These are phyloP conservation scores for Notarius quadriscutis DNA, from an alignment of 2,113 vertebrate species.

Conservation along the genomic window DNA sequence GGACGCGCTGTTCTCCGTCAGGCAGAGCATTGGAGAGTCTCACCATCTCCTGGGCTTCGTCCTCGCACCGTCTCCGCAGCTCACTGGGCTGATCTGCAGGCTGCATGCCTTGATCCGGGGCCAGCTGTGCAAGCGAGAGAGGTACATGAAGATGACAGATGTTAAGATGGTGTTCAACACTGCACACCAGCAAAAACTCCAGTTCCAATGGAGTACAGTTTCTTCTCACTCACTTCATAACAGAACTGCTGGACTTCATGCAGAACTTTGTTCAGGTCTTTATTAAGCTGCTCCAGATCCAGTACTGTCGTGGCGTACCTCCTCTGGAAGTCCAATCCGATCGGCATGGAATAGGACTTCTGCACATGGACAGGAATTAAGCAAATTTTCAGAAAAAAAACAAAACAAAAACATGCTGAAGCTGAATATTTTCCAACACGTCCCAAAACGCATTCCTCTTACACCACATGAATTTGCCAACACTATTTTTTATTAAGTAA, in stretches of 20 bases:
- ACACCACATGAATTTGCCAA: not conserved
- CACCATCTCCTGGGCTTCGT: slow-evolving; percentile 91
- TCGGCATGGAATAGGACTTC: slow-evolving; percentile 95
- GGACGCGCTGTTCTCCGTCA: slow-evolving; percentile 81
- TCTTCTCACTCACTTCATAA: slow-evolving; percentile 79
- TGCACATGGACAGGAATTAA: slow-evolving; percentile 61
- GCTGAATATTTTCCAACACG: not conserved
- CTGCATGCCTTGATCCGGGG: slow-evolving; percentile 93
- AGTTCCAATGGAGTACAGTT: too few species aligned
- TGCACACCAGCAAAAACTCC: not conserved
- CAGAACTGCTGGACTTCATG: slow-evolving; percentile 97
- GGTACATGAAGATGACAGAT: not conserved
- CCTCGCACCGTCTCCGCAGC: slow-evolving; percentile 86
- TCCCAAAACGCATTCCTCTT: not conserved
- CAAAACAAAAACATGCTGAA: not conserved
- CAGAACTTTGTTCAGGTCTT: slow-evolving; percentile 96
- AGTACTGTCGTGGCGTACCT: slow-evolving; percentile 93
- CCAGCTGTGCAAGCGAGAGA: slow-evolving; percentile 74
- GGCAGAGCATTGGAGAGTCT: slow-evolving; percentile 77
- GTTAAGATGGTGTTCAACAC: not conserved
- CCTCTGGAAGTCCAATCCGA: slow-evolving; percentile 91
- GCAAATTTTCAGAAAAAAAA: not conserved
- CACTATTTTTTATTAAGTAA: not conserved
- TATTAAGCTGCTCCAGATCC: slow-evolving; percentile 94
- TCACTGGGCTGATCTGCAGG: slow-evolving; percentile 90